Evolutionary conservation across 2,797 vertebrate species (phyloP).

Genomic region (Malurus leucopterus): DNA sequence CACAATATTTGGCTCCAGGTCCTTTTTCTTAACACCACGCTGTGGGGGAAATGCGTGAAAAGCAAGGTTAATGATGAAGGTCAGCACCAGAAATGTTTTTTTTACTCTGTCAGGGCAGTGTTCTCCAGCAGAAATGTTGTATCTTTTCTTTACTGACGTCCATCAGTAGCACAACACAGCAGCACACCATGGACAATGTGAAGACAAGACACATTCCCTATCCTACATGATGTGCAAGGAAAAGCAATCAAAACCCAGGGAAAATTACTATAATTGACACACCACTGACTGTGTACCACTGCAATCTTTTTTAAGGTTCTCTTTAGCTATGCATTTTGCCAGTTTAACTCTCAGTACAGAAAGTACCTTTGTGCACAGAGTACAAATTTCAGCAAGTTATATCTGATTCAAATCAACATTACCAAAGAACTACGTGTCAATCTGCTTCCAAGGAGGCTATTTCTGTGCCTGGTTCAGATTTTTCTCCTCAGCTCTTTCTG

Average conservation of each 20-base stretch:
- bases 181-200: rapidly evolving
- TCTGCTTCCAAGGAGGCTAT: neutral
- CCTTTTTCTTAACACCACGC: neutral
- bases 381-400: neutral
- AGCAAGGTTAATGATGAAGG: neutral
- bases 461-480: constrained; percentile 14
- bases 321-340: neutral
- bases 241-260: neutral
- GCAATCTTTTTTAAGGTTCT: neutral
- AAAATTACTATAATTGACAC: neutral
- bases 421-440: neutral
- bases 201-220: neutral
- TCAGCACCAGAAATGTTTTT: neutral
- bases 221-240: neutral
- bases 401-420: constrained; percentile 25
- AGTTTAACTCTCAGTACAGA: neutral
- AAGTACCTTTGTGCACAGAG: constrained; percentile 13
- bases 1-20: neutral
- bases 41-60: neutral
- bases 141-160: neutral
- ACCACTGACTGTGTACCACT: neutral
- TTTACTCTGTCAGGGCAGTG: neutral
- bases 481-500: neutral
- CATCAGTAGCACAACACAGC: neutral
- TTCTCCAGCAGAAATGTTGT: neutral